A percentile compares a stretch with the other conserved stretches of the same genome.
Conservation (phyloP, 1,140 invertebrate species). For the Onthophagus taurus region DNA sequence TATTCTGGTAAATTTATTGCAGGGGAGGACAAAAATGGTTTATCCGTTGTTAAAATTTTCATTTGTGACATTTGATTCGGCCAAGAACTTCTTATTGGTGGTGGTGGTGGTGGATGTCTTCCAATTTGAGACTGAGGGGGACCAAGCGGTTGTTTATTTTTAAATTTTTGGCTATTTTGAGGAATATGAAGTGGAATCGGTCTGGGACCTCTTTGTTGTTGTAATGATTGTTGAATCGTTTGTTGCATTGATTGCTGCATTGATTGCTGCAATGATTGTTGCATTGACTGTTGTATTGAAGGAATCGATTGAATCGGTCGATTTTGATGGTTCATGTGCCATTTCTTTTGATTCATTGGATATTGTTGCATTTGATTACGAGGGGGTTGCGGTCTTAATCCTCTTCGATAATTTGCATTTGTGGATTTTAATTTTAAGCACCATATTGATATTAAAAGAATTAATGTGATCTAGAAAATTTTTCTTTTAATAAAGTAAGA, state of each 20-base stretch:
- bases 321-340: slow-evolving; percentile 1
- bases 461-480: too few relatives aligned
- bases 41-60: slow-evolving; percentile 8
- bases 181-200: slow-evolving; percentile 1
- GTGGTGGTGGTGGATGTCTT: too few relatives aligned
- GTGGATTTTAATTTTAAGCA: neutral
- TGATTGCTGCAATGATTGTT: too few relatives aligned
- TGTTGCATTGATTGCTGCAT: too few relatives aligned
- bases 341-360: slow-evolving; percentile 12
- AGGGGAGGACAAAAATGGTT: slow-evolving; percentile 13
- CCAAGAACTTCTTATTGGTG: slow-evolving; percentile 2
- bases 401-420: slow-evolving; percentile 1
- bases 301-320: too few relatives aligned
- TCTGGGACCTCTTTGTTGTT: neutral
- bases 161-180: too few relatives aligned
- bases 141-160: slow-evolving; percentile 4
- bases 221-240: too few relatives aligned
- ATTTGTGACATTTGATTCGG: slow-evolving; percentile 1
- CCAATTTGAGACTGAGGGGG: neutral
- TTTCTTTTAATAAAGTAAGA: too few relatives aligned
- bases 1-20: slow-evolving; percentile 18
- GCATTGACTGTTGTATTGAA: too few relatives aligned
- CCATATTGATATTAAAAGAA: slow-evolving; percentile 1
- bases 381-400: slow-evolving; percentile 6
- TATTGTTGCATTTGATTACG: neutral